Percentiles rank a stretch among this genome's conserved stretches.
Conservation (phyloP, 2,797 vertebrate genomes). For the Catostomus latipinnis region DNA sequence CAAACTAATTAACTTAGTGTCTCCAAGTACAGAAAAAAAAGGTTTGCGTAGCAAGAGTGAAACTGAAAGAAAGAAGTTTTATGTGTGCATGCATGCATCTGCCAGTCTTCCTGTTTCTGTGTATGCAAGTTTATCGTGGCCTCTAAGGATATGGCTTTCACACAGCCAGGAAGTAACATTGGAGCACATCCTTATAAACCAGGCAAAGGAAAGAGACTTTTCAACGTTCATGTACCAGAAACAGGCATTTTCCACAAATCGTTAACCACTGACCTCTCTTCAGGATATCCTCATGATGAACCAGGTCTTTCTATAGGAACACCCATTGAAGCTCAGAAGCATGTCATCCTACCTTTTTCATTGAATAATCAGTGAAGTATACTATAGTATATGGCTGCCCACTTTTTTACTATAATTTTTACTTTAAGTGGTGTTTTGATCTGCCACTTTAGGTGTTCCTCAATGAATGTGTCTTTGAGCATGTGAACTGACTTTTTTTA, state of each 20-base stretch:
- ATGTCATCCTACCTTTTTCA: background rate
- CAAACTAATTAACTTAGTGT: conserved; percentile 1
- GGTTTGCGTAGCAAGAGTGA: conserved; percentile 16
- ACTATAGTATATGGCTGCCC: too few relatives aligned
- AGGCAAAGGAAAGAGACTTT: conserved; percentile 28
- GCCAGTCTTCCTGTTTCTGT: conserved; percentile 26
- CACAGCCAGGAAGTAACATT: conserved; percentile 49
- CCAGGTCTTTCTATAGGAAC: conserved; percentile 9
- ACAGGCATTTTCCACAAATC: conserved; percentile 30
- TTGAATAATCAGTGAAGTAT: too few relatives aligned
- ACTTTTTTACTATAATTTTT: too few relatives aligned
- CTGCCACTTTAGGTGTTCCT: too few relatives aligned
- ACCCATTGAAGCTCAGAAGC: background rate
- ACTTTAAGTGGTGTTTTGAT: too few relatives aligned
- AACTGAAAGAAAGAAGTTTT: conserved; percentile 41
- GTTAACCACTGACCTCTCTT: conserved; percentile 35
- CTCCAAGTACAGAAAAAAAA: background rate
- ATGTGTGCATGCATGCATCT: conserved; percentile 48
- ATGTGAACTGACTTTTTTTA: too few relatives aligned
- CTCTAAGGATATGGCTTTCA: conserved; percentile 42
- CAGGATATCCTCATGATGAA: conserved; percentile 42
- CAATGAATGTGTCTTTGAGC: too few relatives aligned
- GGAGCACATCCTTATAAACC: conserved; percentile 46
- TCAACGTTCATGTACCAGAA: conserved; percentile 4
- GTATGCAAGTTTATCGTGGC: conserved; percentile 47